Evolutionary conservation across 2,888 invertebrate species (phyloP), one percentile per base, ranked within the genome.

Genomic region (Agrochola lychnidis): DNA sequence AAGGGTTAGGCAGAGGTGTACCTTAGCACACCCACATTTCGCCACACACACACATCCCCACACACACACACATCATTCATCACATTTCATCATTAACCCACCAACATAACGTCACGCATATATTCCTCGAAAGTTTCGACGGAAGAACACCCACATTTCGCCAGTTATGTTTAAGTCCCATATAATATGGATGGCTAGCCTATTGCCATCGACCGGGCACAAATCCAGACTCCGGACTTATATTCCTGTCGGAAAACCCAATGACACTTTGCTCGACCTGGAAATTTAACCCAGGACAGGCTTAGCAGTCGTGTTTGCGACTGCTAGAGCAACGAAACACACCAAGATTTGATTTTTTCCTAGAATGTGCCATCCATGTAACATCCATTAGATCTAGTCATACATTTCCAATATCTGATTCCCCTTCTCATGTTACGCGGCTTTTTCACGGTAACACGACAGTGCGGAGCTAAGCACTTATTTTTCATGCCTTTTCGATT

Each of bases 401-500:
- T 59, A 70, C 53, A 71, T 84, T 57, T 68, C 45, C 42, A 70
- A 51, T 64, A 4, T 76, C 57, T 48, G 69, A 76, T 76, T 70
- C 70, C 30, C 53, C 45, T 71, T 66, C 59, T 71, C 69, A 72
- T 51, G 66, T 76, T 76, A 40, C 40, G 57, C 51, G 53, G 53
- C 3, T 36, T 82, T 59, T 73, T 77, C 56, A n/a, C 19, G n/a
- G n/a, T 48, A 56, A 72, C 64, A 40, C 48, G 76, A 69, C 53
- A 73, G 51, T 69, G 36, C 40, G 51, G 61, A 71, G 64, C 64
- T 64, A 67, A 76, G 74, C 70, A 70, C 76, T 68, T 80, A 80
- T 75, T 76, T 83, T 75, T 77, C 36, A 51, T 70, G 68, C 77
- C 59, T 40, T 70, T 76, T 73, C 70, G 53, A 77, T 86, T 75